Evolutionary conservation across 1,140 invertebrate genomes (phyloP), one percentile per base, ranked within the genome.

Genomic region (Triops longicaudatus): DNA sequence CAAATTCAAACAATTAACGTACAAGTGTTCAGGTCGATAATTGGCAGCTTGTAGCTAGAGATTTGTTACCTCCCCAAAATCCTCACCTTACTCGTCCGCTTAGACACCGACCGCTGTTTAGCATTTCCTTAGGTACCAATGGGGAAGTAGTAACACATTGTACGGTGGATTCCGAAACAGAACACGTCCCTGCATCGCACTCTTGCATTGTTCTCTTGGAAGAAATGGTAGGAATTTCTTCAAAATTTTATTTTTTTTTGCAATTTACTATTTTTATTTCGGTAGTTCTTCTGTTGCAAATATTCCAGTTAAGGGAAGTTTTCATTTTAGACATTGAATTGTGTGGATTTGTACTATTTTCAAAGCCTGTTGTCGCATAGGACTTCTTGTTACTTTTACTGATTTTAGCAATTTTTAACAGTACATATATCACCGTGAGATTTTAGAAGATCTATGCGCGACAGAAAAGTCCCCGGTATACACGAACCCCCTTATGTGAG

Each of bases 81-180:
- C 76, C 76, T 1, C 72, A 77, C 41, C 73, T 77, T 31, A 42
- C 72, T 7, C 37, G 73, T 26, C 72, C 76, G 12, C 72, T 77
- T 42, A 22, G 76, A 10, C 26, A 5, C 5, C 73, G 73, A 7
- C 63, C 11, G 22, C 22, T 77, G 22, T 77, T 77, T 73, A 26
- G 26, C 42, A 22, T 77, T 26, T 31, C 43, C 27, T 26, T 75
- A 50, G 42, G 26, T n/a, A 27, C 10, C 22, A 75, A 73, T 26
- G 73, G 27, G 27, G 27, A 7, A 77, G 12, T 17, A 5, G 31
- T 3, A 73, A 73, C 26, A 26, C 72, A 14, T 22, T 41, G 31
- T 44, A 43, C 22, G 26, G 41, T 22, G 73, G 73, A 26, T 73
- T 41, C 27, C 27, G 41, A 7, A 22, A 12, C 26, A 27, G 73